Evolutionary conservation across 2,113 vertebrate species (phyloP).

Genomic region (Leptosomus discolor): DNA sequence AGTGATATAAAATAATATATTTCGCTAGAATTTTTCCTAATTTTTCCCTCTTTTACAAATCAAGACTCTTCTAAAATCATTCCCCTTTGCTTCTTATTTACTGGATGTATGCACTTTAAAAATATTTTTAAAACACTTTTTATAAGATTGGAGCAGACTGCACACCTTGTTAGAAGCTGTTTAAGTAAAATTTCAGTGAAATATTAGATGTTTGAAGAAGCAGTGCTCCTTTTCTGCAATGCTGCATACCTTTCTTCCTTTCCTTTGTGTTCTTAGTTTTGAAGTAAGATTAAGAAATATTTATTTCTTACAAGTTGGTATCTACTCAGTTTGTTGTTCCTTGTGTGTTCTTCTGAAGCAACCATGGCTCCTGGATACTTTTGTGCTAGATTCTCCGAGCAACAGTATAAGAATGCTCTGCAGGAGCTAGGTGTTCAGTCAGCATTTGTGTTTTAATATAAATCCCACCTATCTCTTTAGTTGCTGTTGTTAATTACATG

Average conservation of each 20-base stretch:
- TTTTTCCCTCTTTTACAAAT: not conserved
- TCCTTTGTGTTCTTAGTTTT: not conserved
- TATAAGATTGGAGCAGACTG: not conserved
- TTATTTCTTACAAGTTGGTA: not conserved
- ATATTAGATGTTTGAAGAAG: not conserved
- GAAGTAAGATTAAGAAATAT: not conserved
- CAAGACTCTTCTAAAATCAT: not conserved
- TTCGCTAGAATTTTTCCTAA: not conserved
- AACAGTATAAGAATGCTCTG: fast-evolving
- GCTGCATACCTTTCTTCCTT: not conserved
- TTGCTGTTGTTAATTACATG: not conserved
- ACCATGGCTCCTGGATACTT: not conserved
- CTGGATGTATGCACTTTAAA: not conserved
- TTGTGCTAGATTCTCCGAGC: not conserved
- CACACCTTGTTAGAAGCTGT: not conserved
- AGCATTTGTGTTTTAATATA: not conserved
- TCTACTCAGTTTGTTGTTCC: not conserved
- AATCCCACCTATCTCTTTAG: not conserved
- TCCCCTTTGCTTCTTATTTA: not conserved
- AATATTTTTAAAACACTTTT: not conserved
- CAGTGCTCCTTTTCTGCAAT: not conserved
- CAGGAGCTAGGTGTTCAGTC: fast-evolving
- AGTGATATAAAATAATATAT: not conserved
- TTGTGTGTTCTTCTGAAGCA: not conserved
- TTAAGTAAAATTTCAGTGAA: not conserved